A percentile compares a stretch with the other conserved stretches of the same genome.
These are phyloP conservation scores for Pelecanus crispus DNA, from an alignment of 2,113 vertebrate genomes.

Conservation along the genomic window DNA sequence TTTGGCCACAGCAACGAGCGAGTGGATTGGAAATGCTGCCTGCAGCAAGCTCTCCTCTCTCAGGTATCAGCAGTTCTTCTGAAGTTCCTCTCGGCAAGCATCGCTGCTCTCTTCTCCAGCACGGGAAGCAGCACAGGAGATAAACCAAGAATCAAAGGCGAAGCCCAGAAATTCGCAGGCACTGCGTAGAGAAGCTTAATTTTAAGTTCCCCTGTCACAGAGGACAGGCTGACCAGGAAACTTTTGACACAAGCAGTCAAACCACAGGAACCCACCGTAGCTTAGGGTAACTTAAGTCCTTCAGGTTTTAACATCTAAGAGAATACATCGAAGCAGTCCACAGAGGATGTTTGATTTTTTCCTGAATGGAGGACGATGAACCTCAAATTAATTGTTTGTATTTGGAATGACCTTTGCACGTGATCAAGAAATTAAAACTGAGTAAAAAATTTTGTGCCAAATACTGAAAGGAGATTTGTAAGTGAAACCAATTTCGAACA, in stretches of 20 bases:
- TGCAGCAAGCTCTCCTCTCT: not conserved
- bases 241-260: not conserved
- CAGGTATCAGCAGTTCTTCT: not conserved
- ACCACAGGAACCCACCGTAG: not conserved
- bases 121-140: not conserved
- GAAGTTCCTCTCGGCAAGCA: not conserved
- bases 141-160: not conserved
- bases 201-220: not conserved
- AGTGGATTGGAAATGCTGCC: not conserved
- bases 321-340: not conserved
- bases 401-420: not conserved
- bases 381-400: not conserved
- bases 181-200: not conserved
- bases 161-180: not conserved
- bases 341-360: fast-evolving
- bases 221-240: not conserved
- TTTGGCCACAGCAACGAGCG: not conserved
- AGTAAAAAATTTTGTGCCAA: not conserved
- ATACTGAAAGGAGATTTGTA: not conserved
- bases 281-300: not conserved
- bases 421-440: not conserved
- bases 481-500: constrained; percentile 58
- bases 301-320: not conserved
- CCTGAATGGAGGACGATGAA: not conserved
- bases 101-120: not conserved